phyloP scores from a whole-genome alignment of 37 sponge, comb jelly and placozoan species.

The Cliona cf. orientalis region DNA sequence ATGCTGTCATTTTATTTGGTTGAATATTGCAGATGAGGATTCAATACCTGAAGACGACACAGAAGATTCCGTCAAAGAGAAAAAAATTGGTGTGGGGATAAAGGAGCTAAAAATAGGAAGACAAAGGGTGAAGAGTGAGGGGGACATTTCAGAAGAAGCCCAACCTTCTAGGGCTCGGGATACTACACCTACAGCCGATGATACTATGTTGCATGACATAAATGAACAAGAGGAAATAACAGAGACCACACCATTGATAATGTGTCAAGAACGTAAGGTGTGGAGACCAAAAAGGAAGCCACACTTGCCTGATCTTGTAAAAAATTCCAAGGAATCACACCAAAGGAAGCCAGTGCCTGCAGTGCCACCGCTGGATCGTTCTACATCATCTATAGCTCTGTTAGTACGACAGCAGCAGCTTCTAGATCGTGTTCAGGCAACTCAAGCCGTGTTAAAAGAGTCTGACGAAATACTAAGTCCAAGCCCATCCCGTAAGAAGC shows the following conservation, averaged over 20 bases:
- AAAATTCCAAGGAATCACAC: background rate
- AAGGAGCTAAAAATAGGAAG: too few species aligned
- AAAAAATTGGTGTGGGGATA: too few species aligned
- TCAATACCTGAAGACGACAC: too few species aligned
- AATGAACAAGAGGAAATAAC: too few species aligned
- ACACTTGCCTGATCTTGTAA: conserved; percentile 21
- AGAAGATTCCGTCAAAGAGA: too few species aligned
- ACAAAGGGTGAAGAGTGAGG: background rate
- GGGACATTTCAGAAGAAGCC: background rate
- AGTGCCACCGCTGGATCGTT: too few species aligned
- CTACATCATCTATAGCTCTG: background rate
- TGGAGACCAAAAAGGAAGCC: conserved; percentile 45
- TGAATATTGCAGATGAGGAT: too few species aligned
- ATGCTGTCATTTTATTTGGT: too few species aligned
- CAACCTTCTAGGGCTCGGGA: background rate
- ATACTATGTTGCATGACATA: too few species aligned
- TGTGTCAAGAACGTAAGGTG: conserved; percentile 28
- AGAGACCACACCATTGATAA: conserved; percentile 19
- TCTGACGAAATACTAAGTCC: conserved; percentile 9
- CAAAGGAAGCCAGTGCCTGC: background rate
- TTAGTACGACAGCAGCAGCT: conserved; percentile 26
- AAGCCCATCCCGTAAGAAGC: background rate
- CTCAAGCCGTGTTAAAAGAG: conserved; percentile 45
- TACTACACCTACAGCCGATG: too few species aligned
- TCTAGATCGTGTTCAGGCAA: conserved; percentile 30